Conservation (phyloP, 2,797 vertebrate genomes). For the Crypturellus tataupa region DNA sequence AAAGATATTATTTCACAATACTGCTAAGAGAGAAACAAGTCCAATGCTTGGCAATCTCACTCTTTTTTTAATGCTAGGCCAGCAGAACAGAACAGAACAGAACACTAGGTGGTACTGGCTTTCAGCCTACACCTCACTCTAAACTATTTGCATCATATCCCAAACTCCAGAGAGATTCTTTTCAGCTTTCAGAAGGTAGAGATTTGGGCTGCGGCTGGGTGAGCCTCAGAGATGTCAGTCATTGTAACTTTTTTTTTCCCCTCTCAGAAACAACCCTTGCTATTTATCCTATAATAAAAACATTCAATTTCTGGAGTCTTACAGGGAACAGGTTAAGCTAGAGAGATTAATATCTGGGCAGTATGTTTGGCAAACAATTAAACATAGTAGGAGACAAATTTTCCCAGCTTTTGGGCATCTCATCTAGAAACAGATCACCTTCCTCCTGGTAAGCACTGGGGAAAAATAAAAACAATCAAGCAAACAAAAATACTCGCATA, state of each 20-base stretch:
- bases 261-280: not conserved
- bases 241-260: not conserved
- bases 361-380: slow-evolving; percentile 5
- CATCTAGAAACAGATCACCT: not conserved
- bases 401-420: not conserved
- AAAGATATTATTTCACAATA: not conserved
- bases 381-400: not conserved
- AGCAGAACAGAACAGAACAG: not conserved
- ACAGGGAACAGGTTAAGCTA: not conserved
- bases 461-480: not conserved
- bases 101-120: not conserved
- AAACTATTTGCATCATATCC: not conserved
- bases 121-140: not conserved
- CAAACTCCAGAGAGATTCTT: not conserved
- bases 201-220: not conserved
- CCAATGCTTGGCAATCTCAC: not conserved
- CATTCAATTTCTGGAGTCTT: slow-evolving; percentile 13
- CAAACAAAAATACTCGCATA: not conserved
- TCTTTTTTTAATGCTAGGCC: not conserved
- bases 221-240: not conserved
- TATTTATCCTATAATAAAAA: slow-evolving; percentile 17
- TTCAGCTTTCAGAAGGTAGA: not conserved
- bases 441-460: not conserved
- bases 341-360: slow-evolving; percentile 37
- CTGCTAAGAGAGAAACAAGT: not conserved